Conservation (phyloP, 2,888 invertebrate species). For the Byasa hedistus region DNA sequence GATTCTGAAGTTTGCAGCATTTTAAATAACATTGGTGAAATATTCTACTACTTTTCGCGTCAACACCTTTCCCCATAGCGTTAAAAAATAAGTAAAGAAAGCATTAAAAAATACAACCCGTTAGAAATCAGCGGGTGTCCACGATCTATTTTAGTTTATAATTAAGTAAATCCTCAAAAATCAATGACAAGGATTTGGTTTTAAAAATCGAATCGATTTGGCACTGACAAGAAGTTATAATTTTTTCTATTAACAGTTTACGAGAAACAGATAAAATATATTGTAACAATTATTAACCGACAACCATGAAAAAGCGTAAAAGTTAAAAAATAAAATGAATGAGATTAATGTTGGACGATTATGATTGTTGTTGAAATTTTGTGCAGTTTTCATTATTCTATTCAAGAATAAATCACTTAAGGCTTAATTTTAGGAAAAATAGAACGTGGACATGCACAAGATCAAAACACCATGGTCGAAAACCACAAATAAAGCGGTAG, state of each 20-base stretch:
- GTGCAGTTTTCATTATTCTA: too few relatives aligned
- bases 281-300: too few relatives aligned
- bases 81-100: slow-evolving; percentile 44
- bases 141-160: slow-evolving; percentile 35
- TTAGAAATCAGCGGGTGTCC: slow-evolving; percentile 37
- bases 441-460: too few relatives aligned
- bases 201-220: slow-evolving; percentile 56
- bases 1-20: slow-evolving; percentile 74
- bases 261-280: not conserved
- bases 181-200: slow-evolving; percentile 46
- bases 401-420: too few relatives aligned
- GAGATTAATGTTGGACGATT: too few relatives aligned
- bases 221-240: slow-evolving; percentile 41
- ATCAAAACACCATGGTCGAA: too few relatives aligned
- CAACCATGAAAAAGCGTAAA: too few relatives aligned
- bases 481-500: too few relatives aligned
- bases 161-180: slow-evolving; percentile 59
- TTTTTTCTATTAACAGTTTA: slow-evolving; percentile 2
- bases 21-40: slow-evolving; percentile 75
- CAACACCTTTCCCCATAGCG: slow-evolving; percentile 67
- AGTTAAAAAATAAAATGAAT: too few relatives aligned
- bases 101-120: slow-evolving; percentile 52
- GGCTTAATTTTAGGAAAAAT: too few relatives aligned
- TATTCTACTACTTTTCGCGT: slow-evolving; percentile 66
- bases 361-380: too few relatives aligned